Conservation (phyloP, 2,888 invertebrate species). For the Lochmaea capreae region DNA sequence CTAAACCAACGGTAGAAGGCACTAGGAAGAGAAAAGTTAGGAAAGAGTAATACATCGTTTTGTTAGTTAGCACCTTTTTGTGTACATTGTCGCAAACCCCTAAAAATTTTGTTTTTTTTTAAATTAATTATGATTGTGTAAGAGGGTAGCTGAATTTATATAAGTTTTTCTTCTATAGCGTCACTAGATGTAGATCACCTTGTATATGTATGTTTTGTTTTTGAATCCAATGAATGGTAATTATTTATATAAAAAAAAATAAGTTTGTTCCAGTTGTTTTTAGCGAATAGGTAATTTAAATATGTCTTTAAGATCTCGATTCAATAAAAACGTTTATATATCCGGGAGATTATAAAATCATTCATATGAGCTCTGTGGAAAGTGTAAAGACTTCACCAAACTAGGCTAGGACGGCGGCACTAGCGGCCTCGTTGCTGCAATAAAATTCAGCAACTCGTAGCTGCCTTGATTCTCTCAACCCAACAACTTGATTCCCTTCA, state of each 20-base stretch:
- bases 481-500: too few relatives aligned
- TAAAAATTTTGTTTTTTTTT: conserved; percentile 10
- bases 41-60: conserved; percentile 55
- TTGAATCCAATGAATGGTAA: background rate
- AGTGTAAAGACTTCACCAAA: too few relatives aligned
- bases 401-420: too few relatives aligned
- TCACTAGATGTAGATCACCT: conserved; percentile 27
- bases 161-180: conserved; percentile 17
- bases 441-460: too few relatives aligned
- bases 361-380: background rate
- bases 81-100: conserved; percentile 27
- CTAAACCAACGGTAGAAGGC: conserved; percentile 53
- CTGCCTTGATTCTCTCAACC: too few relatives aligned
- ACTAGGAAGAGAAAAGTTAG: conserved; percentile 62
- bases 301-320: background rate
- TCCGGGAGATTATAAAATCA: background rate
- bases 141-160: conserved; percentile 19
- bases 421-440: too few relatives aligned
- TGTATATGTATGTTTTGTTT: conserved; percentile 26
- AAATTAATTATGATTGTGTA: conserved; percentile 24
- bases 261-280: conserved; percentile 13
- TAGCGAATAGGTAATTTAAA: background rate
- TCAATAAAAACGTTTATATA: background rate
- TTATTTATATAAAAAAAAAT: conserved; percentile 7
- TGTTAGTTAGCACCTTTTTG: conserved; percentile 11